Evolutionary conservation across 2,113 vertebrate genomes (phyloP).

Genomic region (Pterocles orientalis): DNA sequence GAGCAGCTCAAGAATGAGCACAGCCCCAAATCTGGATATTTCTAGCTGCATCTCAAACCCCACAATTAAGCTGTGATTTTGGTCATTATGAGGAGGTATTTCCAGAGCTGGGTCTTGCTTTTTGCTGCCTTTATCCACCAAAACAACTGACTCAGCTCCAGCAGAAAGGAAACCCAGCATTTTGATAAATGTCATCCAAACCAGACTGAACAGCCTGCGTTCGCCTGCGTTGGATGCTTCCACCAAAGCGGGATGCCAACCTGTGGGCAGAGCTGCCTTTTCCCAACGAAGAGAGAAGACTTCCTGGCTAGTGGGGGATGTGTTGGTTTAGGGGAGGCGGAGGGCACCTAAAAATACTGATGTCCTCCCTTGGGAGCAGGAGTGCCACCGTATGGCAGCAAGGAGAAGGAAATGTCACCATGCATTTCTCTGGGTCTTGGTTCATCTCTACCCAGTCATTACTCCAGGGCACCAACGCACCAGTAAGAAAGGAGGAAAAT

Average conservation of each 20-base stretch:
- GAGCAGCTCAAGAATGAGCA: neutral
- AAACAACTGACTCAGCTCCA: conserved; percentile 20
- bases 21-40: conserved; percentile 46
- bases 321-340: neutral
- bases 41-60: conserved; percentile 49
- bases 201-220: neutral
- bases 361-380: neutral
- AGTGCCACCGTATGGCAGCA: neutral
- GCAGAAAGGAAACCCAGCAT: conserved; percentile 10
- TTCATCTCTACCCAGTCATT: neutral
- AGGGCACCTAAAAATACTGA: neutral
- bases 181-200: conserved; percentile 58
- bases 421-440: neutral
- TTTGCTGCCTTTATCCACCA: neutral
- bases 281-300: neutral
- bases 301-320: neutral
- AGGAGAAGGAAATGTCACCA: neutral
- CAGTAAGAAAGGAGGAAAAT: neutral
- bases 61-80: conserved; percentile 61
- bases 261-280: conserved; percentile 15
- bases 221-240: neutral
- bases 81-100: conserved; percentile 37
- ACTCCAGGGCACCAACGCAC: neutral
- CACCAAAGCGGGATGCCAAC: conserved; percentile 16
- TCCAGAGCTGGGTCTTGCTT: conserved; percentile 27